Conservation (phyloP, 2,888 invertebrate genomes). For the Heliconius sara region DNA sequence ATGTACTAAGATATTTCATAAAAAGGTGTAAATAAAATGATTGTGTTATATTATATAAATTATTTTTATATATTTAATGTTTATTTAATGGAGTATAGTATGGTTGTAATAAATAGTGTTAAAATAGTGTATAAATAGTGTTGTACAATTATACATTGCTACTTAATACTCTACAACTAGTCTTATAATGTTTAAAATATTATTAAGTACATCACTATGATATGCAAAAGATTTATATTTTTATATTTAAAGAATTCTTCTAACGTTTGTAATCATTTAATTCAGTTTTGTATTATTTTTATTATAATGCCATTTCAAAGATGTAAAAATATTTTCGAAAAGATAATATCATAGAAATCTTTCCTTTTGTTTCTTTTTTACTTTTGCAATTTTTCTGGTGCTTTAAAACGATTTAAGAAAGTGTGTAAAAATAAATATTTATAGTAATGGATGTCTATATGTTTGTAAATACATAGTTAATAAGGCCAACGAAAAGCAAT, state of each 20-base stretch:
- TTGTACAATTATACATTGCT: constrained; percentile 8
- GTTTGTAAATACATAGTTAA: not conserved
- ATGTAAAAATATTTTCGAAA: no score
- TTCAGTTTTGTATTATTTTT: not conserved
- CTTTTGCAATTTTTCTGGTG: no score
- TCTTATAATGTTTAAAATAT: not conserved
- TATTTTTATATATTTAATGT: not conserved
- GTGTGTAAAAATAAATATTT: not conserved
- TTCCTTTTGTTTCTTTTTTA: not conserved
- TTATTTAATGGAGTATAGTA: not conserved
- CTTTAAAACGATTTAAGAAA: no score
- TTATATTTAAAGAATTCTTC: not conserved
- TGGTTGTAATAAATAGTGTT: constrained; percentile 2
- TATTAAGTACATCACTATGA: not conserved
- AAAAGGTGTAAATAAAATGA: not conserved
- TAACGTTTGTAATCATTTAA: not conserved
- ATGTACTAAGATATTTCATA: not conserved
- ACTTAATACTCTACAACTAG: not conserved
- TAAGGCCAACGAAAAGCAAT: constrained; percentile 14
- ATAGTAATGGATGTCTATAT: not conserved
- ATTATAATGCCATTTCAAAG: no score
- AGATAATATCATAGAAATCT: no score
- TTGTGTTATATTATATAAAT: not conserved
- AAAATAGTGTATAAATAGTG: not conserved
- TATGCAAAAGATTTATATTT: not conserved